Conservation (phyloP, 2,797 vertebrate genomes). For the Bradypodion ventrale region DNA sequence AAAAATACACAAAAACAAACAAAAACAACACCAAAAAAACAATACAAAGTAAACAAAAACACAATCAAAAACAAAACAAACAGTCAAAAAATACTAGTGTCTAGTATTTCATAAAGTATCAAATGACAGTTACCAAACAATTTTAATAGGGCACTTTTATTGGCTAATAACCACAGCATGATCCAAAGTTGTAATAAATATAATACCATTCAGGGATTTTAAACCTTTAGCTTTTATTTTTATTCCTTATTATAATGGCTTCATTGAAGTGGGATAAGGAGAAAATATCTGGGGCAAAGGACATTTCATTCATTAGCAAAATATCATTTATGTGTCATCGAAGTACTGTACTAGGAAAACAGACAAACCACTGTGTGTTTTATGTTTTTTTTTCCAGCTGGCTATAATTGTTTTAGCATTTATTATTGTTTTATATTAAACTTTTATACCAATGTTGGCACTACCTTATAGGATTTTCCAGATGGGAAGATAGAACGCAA, state of each 20-base stretch:
- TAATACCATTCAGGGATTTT: constrained; percentile 5
- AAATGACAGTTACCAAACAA: constrained; percentile 24
- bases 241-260: background rate
- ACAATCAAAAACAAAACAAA: too few species aligned
- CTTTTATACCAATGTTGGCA: background rate
- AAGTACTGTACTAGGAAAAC: too few species aligned
- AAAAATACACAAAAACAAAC: too few species aligned
- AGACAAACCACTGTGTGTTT: background rate
- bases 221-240: constrained; percentile 42
- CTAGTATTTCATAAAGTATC: background rate
- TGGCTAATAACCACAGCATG: constrained; percentile 43
- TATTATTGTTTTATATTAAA: background rate
- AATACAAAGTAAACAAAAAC: too few species aligned
- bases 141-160: constrained; percentile 45
- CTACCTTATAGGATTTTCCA: background rate
- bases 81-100: too few species aligned
- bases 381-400: background rate
- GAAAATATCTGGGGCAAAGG: background rate
- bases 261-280: background rate
- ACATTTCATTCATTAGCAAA: background rate
- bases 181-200: constrained; percentile 39
- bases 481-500: background rate
- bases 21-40: too few species aligned
- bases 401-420: background rate
- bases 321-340: background rate